Conservation (phyloP, 2,113 vertebrate genomes). For the Oncorhynchus gorbuscha region DNA sequence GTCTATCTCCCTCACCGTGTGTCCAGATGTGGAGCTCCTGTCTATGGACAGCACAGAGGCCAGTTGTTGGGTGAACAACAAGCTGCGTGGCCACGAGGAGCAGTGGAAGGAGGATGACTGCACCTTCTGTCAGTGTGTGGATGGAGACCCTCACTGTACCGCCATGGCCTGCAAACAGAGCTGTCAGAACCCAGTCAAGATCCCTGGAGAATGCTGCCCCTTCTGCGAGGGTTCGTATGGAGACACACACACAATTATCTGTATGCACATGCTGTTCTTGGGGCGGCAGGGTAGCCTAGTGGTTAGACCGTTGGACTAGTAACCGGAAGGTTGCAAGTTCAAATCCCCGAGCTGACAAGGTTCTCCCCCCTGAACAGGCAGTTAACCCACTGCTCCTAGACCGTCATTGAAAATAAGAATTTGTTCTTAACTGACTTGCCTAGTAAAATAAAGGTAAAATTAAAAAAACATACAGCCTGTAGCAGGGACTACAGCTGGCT, state of each 20-base stretch:
- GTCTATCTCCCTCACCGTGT: slow-evolving; percentile 3
- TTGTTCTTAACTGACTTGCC: no score
- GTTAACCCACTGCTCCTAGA: no score
- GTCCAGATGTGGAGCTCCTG: slow-evolving; percentile 73
- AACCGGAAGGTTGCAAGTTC: no score
- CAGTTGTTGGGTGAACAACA: slow-evolving; percentile 78
- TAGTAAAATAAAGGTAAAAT: no score
- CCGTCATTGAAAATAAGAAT: no score
- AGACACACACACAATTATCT: not conserved
- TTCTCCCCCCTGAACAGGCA: no score
- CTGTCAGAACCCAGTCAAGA: slow-evolving; percentile 78
- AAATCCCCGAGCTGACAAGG: no score
- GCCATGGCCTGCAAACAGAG: slow-evolving; percentile 84
- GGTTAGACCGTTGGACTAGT: no score
- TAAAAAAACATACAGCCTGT: no score
- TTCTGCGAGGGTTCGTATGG: slow-evolving; percentile 76
- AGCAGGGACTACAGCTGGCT: no score
- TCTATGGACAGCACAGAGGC: slow-evolving; percentile 69
- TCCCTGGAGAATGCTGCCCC: slow-evolving; percentile 80
- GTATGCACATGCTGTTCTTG: no score
- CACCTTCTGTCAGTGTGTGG: slow-evolving; percentile 81
- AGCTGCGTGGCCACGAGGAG: slow-evolving; percentile 74
- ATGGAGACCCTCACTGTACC: slow-evolving; percentile 77
- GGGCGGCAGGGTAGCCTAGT: no score
- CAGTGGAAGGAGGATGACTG: slow-evolving; percentile 83